A percentile compares a stretch with the other conserved stretches of the same genome.
These are phyloP conservation scores for Chloromyia formosa DNA, from an alignment of 2,888 invertebrate species.

Conservation along the genomic window DNA sequence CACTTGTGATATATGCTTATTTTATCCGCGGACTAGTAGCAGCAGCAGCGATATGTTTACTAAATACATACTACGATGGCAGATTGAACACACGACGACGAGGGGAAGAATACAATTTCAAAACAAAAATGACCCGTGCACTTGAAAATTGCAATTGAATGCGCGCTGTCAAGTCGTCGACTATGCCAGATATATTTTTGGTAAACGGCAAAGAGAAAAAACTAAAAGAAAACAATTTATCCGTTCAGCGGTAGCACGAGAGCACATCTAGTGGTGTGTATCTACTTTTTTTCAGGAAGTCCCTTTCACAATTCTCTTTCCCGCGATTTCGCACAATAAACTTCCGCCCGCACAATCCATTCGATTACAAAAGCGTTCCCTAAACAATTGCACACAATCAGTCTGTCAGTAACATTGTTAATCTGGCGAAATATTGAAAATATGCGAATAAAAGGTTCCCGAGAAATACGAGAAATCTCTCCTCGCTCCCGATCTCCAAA, in stretches of 20 bases:
- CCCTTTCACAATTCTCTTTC: conserved; percentile 15
- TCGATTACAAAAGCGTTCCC: neutral
- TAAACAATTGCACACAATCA: neutral
- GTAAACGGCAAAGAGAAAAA: neutral
- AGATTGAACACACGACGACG: neutral
- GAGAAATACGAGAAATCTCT: neutral
- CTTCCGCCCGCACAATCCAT: conserved; percentile 8
- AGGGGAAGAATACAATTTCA: neutral
- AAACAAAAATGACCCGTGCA: neutral
- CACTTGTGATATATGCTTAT: neutral
- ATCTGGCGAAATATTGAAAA: neutral
- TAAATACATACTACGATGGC: neutral
- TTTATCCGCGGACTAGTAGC: too few species aligned
- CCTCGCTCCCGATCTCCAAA: neutral
- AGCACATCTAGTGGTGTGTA: neutral
- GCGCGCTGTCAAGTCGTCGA: conserved; percentile 21
- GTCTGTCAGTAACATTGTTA: conserved; percentile 12
- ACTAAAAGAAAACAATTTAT: conserved; percentile 28
- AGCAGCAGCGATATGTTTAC: conserved; percentile 24
- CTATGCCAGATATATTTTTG: neutral
- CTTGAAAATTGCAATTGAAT: neutral
- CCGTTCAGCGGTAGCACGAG: neutral
- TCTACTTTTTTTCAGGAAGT: conserved; percentile 23
- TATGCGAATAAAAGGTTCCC: too few species aligned
- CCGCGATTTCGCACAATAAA: neutral